Percentiles rank a stretch among this genome's conserved stretches.
phyloP scores from a whole-genome alignment of 2,888 invertebrate genomes.

The Merodon equestris region DNA sequence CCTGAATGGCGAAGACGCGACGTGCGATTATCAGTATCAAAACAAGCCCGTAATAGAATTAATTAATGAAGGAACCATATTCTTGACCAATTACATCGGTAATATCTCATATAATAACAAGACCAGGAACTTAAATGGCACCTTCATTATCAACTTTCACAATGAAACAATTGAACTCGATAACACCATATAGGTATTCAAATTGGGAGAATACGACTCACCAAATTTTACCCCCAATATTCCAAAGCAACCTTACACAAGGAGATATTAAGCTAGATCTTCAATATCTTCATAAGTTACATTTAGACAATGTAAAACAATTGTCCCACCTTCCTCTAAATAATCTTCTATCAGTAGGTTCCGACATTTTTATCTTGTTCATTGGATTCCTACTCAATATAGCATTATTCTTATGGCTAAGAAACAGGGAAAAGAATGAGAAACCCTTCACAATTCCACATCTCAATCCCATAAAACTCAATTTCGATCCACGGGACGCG shows the following conservation, averaged over 20 bases:
- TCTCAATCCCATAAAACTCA: slow-evolving; percentile 4
- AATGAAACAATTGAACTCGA: slow-evolving; percentile 8
- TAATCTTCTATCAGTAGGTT: slow-evolving; percentile 11
- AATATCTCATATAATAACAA: slow-evolving; percentile 28
- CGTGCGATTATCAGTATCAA: slow-evolving; percentile 45
- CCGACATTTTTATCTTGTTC: slow-evolving; percentile 3
- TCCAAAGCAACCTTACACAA: slow-evolving; percentile 14
- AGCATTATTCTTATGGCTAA: slow-evolving; percentile 12
- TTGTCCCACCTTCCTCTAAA: slow-evolving; percentile 7
- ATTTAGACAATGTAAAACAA: slow-evolving; percentile 18
- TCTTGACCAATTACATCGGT: slow-evolving; percentile 45
- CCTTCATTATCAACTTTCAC: slow-evolving; percentile 37
- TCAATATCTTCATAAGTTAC: slow-evolving; percentile 16
- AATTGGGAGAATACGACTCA: slow-evolving; percentile 50
- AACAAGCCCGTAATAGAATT: slow-evolving; percentile 45
- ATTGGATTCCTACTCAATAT: slow-evolving; percentile 8
- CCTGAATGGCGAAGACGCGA: slow-evolving; percentile 38
- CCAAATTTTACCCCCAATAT: slow-evolving; percentile 16
- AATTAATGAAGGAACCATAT: slow-evolving; percentile 42
- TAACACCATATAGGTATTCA: slow-evolving; percentile 34
- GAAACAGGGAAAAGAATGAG: slow-evolving; percentile 5
- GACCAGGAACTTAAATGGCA: slow-evolving; percentile 29
- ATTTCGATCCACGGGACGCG: slow-evolving; percentile 10
- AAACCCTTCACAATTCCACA: slow-evolving; percentile 3
- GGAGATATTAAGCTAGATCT: slow-evolving; percentile 13